Conservation (phyloP, 2,113 vertebrate genomes). For the Ailurus styani region DNA sequence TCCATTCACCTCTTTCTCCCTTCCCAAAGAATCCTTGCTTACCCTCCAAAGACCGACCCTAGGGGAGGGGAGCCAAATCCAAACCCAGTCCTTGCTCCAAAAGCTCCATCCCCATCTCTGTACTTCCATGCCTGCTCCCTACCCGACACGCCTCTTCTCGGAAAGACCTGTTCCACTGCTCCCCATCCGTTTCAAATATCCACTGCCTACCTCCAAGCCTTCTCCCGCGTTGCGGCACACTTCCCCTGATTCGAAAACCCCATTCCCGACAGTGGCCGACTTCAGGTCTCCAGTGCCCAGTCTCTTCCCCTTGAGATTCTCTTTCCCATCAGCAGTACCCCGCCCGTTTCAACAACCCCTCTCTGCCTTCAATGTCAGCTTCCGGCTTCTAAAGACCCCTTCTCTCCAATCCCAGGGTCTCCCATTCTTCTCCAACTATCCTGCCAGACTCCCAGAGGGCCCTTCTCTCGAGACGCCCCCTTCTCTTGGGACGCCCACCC, state of each 20-base stretch:
- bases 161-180: background rate
- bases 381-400: background rate
- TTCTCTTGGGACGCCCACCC: background rate
- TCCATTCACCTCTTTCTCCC: background rate
- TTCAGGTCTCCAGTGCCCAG: background rate
- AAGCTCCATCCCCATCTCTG: background rate
- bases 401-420: background rate
- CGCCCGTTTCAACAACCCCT: background rate
- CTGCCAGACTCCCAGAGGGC: background rate
- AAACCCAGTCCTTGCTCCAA: background rate
- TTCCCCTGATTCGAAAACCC: background rate
- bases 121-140: background rate
- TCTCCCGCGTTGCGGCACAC: background rate
- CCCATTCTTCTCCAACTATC: background rate
- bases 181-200: background rate
- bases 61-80: background rate
- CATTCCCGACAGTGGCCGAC: background rate
- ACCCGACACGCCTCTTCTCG: background rate
- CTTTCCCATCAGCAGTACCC: background rate
- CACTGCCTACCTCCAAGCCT: background rate
- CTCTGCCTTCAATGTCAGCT: background rate
- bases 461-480: background rate
- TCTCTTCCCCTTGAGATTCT: background rate
- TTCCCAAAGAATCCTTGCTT: background rate
- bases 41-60: background rate